Percentiles rank a stretch among this genome's conserved stretches.
Conservation (phyloP, 2,113 vertebrate genomes). For the Odobenus rosmarus region DNA sequence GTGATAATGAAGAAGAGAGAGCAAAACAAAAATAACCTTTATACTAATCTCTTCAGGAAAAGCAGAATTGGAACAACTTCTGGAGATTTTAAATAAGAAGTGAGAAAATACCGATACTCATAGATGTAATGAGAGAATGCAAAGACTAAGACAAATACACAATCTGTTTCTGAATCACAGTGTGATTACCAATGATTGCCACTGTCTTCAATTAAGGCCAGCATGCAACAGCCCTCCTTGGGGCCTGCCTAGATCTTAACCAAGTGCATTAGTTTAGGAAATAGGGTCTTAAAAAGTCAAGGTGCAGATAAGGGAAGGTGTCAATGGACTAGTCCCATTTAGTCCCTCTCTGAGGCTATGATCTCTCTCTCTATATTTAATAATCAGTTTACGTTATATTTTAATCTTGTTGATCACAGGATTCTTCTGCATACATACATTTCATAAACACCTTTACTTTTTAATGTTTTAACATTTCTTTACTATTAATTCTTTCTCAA, state of each 20-base stretch:
- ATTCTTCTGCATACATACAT: neutral
- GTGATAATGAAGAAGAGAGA: neutral
- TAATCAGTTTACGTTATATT: neutral
- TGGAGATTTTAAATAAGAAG: neutral
- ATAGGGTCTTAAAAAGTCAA: neutral
- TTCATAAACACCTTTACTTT: neutral
- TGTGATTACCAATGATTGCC: fast-evolving
- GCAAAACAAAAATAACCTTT: neutral
- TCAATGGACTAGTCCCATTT: neutral
- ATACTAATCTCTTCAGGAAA: constrained; percentile 9
- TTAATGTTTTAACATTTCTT: neutral
- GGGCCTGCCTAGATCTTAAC: neutral
- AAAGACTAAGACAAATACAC: neutral
- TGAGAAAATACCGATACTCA: neutral
- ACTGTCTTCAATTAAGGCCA: neutral
- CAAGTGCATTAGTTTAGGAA: neutral
- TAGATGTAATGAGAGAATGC: neutral
- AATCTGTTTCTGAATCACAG: neutral
- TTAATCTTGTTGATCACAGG: neutral
- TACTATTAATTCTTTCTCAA: neutral
- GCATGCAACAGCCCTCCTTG: too few relatives aligned
- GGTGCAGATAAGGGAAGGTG: too few relatives aligned
- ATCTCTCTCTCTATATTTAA: neutral
- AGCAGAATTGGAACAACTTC: neutral
- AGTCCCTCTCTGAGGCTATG: neutral